A percentile compares a stretch with the other conserved stretches of the same genome.
Conservation (phyloP, 2,113 vertebrate genomes). For the Callionymus lyra region DNA sequence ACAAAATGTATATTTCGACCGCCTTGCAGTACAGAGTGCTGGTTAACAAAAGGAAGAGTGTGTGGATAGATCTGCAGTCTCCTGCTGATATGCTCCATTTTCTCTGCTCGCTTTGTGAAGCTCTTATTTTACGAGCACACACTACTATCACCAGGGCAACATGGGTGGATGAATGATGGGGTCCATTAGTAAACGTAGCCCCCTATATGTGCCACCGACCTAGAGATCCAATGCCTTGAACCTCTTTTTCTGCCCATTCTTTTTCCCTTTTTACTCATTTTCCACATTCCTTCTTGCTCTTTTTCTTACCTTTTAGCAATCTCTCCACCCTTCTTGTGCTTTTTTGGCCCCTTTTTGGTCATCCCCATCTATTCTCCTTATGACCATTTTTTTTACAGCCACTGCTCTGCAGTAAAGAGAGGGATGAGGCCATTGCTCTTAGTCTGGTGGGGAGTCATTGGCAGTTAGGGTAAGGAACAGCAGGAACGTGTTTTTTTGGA, state of each 20-base stretch:
- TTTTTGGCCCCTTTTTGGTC: slow-evolving; percentile 4
- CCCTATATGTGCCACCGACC: slow-evolving; percentile 53
- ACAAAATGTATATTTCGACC: slow-evolving; percentile 26
- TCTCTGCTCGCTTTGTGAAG: slow-evolving; percentile 47
- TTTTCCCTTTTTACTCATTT: slow-evolving; percentile 19
- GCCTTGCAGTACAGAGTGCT: slow-evolving; percentile 20
- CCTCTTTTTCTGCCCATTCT: slow-evolving; percentile 10
- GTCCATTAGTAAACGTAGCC: slow-evolving; percentile 64
- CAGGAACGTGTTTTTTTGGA: slow-evolving; percentile 26
- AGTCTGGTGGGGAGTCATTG: slow-evolving; percentile 14
- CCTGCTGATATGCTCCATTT: slow-evolving; percentile 51
- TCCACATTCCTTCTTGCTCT: slow-evolving; percentile 24
- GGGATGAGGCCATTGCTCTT: slow-evolving; percentile 44
- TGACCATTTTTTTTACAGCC: slow-evolving; percentile 44
- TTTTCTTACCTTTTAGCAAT: slow-evolving; percentile 23
- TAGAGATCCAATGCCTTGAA: slow-evolving; percentile 46
- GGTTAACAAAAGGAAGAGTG: slow-evolving; percentile 30
- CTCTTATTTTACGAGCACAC: slow-evolving; percentile 48
- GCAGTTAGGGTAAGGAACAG: slow-evolving; percentile 29
- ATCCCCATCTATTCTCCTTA: slow-evolving; percentile 43
- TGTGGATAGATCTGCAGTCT: slow-evolving; percentile 44
- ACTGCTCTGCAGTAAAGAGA: slow-evolving; percentile 37
- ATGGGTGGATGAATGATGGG: slow-evolving; percentile 58
- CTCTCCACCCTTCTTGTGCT: slow-evolving; percentile 7
- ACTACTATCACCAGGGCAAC: slow-evolving; percentile 47